Conservation (phyloP, 1,140 invertebrate species). For the Halyomorpha halys region DNA sequence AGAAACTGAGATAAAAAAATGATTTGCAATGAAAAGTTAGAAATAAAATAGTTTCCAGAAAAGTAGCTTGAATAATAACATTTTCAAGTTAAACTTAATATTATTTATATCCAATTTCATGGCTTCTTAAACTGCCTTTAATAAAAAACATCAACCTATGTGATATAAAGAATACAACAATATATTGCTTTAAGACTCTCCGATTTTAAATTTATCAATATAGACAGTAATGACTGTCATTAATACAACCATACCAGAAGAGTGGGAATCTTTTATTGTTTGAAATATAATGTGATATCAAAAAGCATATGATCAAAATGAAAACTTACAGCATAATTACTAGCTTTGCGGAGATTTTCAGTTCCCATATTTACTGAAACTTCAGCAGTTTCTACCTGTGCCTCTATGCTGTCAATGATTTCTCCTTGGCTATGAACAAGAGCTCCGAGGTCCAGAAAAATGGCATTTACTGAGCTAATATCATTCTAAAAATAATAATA, state of each 20-base stretch:
- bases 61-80: no score
- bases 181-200: no score
- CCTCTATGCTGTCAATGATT: slow-evolving; percentile 92
- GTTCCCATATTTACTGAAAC: slow-evolving; percentile 74
- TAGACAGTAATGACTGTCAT: neutral
- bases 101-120: no score
- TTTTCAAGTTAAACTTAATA: no score
- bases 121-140: no score
- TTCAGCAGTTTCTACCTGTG: slow-evolving; percentile 82
- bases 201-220: no score
- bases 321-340: slow-evolving; percentile 34
- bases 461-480: slow-evolving; percentile 93
- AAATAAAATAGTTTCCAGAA: no score
- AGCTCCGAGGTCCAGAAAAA: slow-evolving; percentile 93
- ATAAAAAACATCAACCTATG: no score
- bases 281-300: neutral
- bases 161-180: no score
- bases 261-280: neutral
- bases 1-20: no score
- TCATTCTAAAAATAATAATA: slow-evolving; percentile 57
- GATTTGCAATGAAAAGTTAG: no score
- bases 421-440: slow-evolving; percentile 97
- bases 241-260: neutral
- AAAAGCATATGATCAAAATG: neutral
- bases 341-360: slow-evolving; percentile 68